These are phyloP conservation scores for Cenopis cana DNA, from an alignment of 2,888 invertebrate genomes.

Conservation along the genomic window DNA sequence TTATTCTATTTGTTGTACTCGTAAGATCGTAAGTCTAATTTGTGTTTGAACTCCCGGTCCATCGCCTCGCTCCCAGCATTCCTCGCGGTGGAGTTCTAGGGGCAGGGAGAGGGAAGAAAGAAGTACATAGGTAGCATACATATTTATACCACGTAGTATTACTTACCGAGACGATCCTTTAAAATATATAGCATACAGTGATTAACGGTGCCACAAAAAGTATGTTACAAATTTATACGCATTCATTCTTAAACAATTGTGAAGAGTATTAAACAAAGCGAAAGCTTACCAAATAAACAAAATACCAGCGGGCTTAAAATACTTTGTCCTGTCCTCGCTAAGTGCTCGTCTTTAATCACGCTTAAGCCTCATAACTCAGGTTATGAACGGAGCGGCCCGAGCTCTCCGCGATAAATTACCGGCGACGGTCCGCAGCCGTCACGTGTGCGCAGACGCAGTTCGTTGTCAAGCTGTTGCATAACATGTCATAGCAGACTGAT, in stretches of 20 bases:
- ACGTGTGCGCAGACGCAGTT: neutral
- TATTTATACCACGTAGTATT: neutral
- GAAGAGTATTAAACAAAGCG: neutral
- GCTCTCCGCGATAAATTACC: constrained; percentile 24
- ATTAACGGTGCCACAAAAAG: too few relatives aligned
- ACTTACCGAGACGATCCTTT: neutral
- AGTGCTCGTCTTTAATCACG: constrained; percentile 24
- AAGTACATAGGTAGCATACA: too few relatives aligned
- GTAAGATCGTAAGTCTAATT: neutral
- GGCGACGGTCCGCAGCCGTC: constrained; percentile 17
- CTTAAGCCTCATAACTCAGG: constrained; percentile 33
- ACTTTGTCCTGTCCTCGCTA: constrained; percentile 18
- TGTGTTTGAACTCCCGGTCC: constrained; percentile 18
- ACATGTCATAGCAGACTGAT: neutral
- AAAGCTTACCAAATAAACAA: constrained; percentile 1
- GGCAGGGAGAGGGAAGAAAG: neutral
- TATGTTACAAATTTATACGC: neutral
- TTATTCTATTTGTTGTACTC: too few relatives aligned
- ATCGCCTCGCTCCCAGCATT: constrained; percentile 32
- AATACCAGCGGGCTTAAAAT: constrained; percentile 3
- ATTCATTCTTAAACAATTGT: neutral
- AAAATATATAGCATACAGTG: neutral
- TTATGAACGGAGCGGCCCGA: constrained; percentile 13
- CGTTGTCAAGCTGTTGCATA: constrained; percentile 9
- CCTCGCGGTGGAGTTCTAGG: constrained; percentile 20